Percentiles rank a stretch among this genome's conserved stretches.
Conservation (phyloP, 2,113 vertebrate genomes). For the Notiomystis cincta region DNA sequence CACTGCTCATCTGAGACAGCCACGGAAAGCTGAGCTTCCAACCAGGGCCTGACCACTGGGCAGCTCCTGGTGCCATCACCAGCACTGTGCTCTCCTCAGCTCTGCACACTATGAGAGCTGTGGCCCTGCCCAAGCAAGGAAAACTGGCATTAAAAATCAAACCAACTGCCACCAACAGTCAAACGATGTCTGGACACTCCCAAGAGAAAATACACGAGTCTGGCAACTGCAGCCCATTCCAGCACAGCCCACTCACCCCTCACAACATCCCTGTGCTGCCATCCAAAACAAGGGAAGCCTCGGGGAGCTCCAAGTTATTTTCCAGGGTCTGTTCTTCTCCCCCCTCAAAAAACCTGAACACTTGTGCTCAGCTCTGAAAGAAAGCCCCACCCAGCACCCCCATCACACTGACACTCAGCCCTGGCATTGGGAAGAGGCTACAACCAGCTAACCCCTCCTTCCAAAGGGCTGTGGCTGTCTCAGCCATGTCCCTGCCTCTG, state of each 20-base stretch:
- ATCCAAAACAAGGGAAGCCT: background rate
- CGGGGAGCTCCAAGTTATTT: background rate
- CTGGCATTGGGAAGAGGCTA: background rate
- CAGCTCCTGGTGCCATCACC: background rate
- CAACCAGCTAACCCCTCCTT: background rate
- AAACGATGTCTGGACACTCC: background rate
- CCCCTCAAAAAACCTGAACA: rapidly evolving
- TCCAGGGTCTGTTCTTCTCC: background rate
- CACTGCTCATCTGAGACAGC: background rate
- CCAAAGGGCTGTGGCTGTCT: background rate
- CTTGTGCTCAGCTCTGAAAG: background rate
- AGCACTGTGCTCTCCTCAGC: background rate
- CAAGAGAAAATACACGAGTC: background rate
- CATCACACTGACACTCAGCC: background rate
- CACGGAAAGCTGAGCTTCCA: background rate
- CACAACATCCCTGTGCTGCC: rapidly evolving
- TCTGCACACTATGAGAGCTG: rapidly evolving
- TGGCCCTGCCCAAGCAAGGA: background rate
- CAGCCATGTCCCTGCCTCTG: background rate
- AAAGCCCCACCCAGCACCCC: rapidly evolving
- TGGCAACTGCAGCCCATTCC: background rate
- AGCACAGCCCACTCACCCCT: rapidly evolving
- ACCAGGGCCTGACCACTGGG: rapidly evolving
- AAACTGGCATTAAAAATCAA: background rate
- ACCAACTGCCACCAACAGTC: background rate